These are phyloP conservation scores for Drosophila limbata DNA, from an alignment of 2,888 invertebrate species.

Conservation along the genomic window DNA sequence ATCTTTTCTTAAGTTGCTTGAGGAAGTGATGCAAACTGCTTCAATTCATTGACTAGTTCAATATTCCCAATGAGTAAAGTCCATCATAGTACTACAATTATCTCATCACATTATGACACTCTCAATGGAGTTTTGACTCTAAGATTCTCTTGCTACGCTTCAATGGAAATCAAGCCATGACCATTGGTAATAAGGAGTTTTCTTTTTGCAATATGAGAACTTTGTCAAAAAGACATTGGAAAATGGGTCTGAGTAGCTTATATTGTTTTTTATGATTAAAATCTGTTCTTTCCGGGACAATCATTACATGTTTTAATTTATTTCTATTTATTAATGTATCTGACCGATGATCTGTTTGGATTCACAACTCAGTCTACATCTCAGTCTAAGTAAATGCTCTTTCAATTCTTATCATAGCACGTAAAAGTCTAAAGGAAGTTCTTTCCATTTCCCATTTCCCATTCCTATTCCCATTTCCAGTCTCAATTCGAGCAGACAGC, in stretches of 20 bases:
- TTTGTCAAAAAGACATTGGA: too few species aligned
- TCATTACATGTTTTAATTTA: too few species aligned
- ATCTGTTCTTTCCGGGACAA: too few species aligned
- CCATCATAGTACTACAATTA: background rate
- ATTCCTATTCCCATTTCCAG: background rate
- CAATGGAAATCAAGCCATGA: too few species aligned
- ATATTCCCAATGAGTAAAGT: background rate
- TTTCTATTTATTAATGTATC: background rate
- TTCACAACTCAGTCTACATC: background rate
- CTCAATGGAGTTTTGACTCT: too few species aligned
- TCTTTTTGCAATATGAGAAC: too few species aligned
- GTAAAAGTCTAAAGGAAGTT: background rate
- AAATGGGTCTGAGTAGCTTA: too few species aligned
- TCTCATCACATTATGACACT: background rate
- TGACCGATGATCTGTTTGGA: background rate
- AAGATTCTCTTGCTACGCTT: too few species aligned
- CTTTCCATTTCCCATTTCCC: background rate
- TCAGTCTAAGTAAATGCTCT: background rate
- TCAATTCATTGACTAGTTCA: background rate
- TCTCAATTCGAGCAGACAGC: slow-evolving; percentile 9
- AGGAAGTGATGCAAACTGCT: background rate
- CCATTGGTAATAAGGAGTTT: too few species aligned
- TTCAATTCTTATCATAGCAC: background rate
- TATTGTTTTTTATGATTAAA: too few species aligned
- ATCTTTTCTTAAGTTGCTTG: background rate